These are phyloP conservation scores for Ophthalmolycus amberensis DNA, from an alignment of 2,113 vertebrate species.

Conservation along the genomic window DNA sequence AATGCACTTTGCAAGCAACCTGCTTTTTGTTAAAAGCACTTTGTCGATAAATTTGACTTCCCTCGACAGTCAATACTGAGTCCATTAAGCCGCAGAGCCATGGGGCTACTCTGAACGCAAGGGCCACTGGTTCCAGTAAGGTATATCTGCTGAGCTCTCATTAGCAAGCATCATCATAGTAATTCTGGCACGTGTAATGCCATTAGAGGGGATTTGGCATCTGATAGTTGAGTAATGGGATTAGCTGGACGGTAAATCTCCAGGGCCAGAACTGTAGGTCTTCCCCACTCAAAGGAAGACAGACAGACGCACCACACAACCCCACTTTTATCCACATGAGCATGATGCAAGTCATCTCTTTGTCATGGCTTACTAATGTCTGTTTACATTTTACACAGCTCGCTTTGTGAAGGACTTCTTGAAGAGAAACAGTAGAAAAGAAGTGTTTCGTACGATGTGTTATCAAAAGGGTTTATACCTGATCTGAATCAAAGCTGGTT, in stretches of 20 bases:
- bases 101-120: conserved; percentile 53
- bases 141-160: conserved; percentile 76
- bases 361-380: conserved; percentile 1
- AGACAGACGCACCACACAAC: conserved; percentile 9
- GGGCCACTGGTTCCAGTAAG: conserved; percentile 79
- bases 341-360: conserved; percentile 28
- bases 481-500: not conserved
- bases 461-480: not conserved
- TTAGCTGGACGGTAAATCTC: conserved; percentile 80
- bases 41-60: conserved; percentile 78
- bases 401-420: not conserved
- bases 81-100: conserved; percentile 76
- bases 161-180: conserved; percentile 81
- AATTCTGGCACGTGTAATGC: conserved; percentile 84
- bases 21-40: conserved; percentile 81
- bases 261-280: conserved; percentile 62
- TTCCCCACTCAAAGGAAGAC: conserved; percentile 61
- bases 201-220: conserved; percentile 88
- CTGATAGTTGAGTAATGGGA: conserved; percentile 89
- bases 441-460: too few relatives aligned
- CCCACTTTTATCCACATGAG: conserved; percentile 8
- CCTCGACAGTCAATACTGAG: conserved; percentile 79
- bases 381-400: not conserved
- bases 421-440: not conserved
- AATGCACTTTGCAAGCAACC: conserved; percentile 67